Percentiles rank a stretch among this genome's conserved stretches.
Evolutionary conservation across 2,888 invertebrate species (phyloP).

Genomic region (Cantharis nigra): DNA sequence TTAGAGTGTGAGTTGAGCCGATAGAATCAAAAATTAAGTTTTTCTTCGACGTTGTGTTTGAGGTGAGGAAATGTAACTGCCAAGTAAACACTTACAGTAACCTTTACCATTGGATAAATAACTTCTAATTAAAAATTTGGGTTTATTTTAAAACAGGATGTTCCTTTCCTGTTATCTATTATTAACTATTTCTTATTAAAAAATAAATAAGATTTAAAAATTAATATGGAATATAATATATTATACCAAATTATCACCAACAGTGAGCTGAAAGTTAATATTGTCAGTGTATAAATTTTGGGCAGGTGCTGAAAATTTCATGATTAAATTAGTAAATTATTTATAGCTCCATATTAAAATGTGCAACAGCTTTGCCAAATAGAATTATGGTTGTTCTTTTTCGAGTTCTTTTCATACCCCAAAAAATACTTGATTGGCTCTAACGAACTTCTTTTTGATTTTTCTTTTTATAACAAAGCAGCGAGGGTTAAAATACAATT

Average conservation of each 20-base stretch:
- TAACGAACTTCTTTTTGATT: no score
- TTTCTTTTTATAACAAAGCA: not conserved
- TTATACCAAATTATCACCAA: not conserved
- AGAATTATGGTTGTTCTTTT: not conserved
- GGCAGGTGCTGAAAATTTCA: not conserved
- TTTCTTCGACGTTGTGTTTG: not conserved
- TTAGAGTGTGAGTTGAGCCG: not conserved
- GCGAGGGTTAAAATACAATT: not conserved
- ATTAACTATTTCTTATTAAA: not conserved
- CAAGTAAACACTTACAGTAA: not conserved
- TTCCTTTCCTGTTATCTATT: conserved; percentile 1
- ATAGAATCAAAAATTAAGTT: not conserved
- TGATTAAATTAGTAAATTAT: not conserved
- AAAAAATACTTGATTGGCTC: not conserved
- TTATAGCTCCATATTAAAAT: not conserved
- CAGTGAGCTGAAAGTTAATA: not conserved
- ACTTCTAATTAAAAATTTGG: not conserved
- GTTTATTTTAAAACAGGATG: conserved; percentile 4
- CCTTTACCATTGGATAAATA: not conserved
- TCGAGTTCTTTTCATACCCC: no score
- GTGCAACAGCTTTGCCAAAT: not conserved
- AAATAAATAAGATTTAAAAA: not conserved
- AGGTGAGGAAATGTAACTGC: not conserved
- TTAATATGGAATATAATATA: not conserved
- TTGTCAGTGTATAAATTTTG: not conserved